Evolutionary conservation across 2,113 vertebrate species (phyloP).

Genomic region (Microtus ochrogaster): DNA sequence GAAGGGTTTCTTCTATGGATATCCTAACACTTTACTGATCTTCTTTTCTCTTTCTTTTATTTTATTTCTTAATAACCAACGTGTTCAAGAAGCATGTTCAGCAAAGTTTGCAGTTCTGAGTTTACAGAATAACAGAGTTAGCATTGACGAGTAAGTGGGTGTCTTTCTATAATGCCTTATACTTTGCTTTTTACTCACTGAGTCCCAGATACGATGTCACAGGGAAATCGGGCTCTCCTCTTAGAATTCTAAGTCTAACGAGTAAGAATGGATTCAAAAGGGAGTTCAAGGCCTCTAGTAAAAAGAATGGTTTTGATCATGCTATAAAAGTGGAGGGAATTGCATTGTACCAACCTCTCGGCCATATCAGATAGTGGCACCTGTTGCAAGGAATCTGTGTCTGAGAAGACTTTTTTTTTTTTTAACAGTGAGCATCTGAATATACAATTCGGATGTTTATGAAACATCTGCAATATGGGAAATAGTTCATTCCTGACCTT

Average conservation of each 20-base stretch:
- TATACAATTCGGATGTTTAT: not conserved
- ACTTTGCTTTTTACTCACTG: not conserved
- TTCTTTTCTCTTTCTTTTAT: not conserved
- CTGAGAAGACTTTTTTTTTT: not conserved
- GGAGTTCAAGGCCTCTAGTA: not conserved
- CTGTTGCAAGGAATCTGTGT: not conserved
- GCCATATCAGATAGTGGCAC: too few relatives aligned
- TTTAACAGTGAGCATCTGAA: not conserved
- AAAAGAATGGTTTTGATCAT: not conserved
- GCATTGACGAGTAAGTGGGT: not conserved
- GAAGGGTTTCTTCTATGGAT: not conserved
- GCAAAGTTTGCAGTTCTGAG: not conserved
- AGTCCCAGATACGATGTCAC: not conserved
- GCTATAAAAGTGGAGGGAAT: not conserved
- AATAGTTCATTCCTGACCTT: not conserved
- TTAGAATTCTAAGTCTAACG: too few relatives aligned
- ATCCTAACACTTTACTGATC: not conserved
- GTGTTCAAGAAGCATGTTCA: not conserved
- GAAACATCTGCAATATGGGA: not conserved
- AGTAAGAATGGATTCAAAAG: not conserved
- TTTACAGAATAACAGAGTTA: not conserved
- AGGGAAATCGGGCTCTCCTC: not conserved
- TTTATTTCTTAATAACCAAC: not conserved
- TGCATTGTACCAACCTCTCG: not conserved
- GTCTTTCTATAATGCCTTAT: not conserved